A percentile compares a stretch with the other conserved stretches of the same genome.
phyloP scores from a whole-genome alignment of 2,113 vertebrate genomes.

The Anhinga anhinga region DNA sequence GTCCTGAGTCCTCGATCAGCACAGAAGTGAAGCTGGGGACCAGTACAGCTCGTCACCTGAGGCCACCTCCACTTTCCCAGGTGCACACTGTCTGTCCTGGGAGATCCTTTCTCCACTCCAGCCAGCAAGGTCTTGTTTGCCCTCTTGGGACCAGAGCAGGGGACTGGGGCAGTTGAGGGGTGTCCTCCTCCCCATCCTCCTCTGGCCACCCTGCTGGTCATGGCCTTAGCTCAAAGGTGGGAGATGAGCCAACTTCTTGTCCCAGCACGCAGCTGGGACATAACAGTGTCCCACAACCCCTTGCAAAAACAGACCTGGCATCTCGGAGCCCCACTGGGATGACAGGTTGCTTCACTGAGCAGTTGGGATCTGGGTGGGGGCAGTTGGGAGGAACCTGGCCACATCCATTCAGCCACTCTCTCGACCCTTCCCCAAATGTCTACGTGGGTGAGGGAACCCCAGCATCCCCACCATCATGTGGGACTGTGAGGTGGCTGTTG shows the following conservation, averaged over 20 bases:
- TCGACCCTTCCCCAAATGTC: neutral
- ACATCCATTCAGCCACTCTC: neutral
- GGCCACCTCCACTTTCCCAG: neutral
- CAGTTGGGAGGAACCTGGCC: fast-evolving
- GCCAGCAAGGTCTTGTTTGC: neutral
- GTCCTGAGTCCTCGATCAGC: neutral
- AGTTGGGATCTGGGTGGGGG: neutral
- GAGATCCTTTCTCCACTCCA: neutral
- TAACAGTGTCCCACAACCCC: neutral
- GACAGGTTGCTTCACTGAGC: neutral
- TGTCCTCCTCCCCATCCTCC: neutral
- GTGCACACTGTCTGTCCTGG: neutral
- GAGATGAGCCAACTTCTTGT: neutral
- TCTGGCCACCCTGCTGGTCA: neutral
- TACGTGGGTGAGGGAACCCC: neutral
- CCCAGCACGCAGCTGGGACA: neutral
- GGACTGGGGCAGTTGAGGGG: neutral
- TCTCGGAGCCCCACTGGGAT: neutral
- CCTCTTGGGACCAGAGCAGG: neutral
- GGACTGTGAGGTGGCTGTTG: neutral
- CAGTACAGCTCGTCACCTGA: fast-evolving
- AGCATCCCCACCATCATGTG: no score
- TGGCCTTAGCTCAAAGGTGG: neutral
- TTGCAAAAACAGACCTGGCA: neutral
- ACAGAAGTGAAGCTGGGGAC: neutral